Base-by-base conservation (phyloP, 1,140 invertebrate genomes). In the Drosophila seguyi region DNA sequence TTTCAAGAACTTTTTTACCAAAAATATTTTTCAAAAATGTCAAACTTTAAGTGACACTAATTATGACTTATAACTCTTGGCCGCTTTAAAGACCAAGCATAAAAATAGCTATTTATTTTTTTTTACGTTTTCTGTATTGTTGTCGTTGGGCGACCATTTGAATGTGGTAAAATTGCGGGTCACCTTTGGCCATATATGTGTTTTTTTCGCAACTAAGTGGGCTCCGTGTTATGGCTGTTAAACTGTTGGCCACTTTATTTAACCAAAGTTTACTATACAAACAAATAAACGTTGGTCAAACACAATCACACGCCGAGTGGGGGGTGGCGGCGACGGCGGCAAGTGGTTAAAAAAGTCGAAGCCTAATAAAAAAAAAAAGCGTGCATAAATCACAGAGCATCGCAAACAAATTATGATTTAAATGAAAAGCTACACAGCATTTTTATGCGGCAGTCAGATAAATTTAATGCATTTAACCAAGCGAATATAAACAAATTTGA, bases 241-340 rank as follows among this genome's bases (percentile, higher is more conserved):
- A 91, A 77, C 71, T 66, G 67, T 88, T 91, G 84, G 81, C 79
- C 88, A 91, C 88, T 91, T 91, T 91, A 85, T 91, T 91, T 85
- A 88, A 91, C 88, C 88, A 81, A 76, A 88, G 78, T 91, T 91
- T 91, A 91, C 77, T 80, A 88, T 75, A 90, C 78, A 90, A 90
- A 90, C 81, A 90, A 88, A 90, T 83, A 83, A 88, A 73, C 83
- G 75, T 86, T 79, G 83, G 83, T 69, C 83, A 82, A 68, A 56
- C 57, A 73, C 55, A 71, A 53, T 63, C 65, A 67, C 41, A 71
- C 65, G 29, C 34, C 18, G 38, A 39, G 13, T 13, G 18, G 22
- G 25, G 5, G 18, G 11, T n/a, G 4, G 8, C 0, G 14, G 25
- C 16, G 11, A 31, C 0, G 16, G 25, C 25, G 27, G 29, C 18